A percentile compares a stretch with the other conserved stretches of the same genome.
phyloP scores from a whole-genome alignment of 2,888 invertebrate genomes.

The Philereme transversata region DNA sequence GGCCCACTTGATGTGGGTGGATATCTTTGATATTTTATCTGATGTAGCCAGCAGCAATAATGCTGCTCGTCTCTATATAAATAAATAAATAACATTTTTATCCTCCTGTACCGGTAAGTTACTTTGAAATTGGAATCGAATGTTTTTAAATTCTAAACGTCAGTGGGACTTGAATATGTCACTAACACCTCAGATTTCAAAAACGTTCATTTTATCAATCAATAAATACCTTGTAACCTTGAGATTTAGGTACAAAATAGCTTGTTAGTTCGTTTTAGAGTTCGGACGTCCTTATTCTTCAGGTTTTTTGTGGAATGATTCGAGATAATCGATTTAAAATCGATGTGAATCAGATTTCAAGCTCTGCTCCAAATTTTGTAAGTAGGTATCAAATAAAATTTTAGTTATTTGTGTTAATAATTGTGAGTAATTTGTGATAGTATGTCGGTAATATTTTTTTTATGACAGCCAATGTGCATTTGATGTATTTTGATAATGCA shows the following conservation, averaged over 20 bases:
- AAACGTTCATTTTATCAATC: slow-evolving; percentile 43
- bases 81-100: slow-evolving; percentile 41
- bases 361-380: background rate
- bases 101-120: slow-evolving; percentile 43
- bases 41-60: too few relatives aligned
- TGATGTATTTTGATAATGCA: too few relatives aligned
- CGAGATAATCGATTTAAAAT: slow-evolving; percentile 30
- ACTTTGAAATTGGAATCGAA: slow-evolving; percentile 76
- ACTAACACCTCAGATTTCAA: slow-evolving; percentile 62
- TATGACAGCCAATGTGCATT: too few relatives aligned
- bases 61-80: too few relatives aligned
- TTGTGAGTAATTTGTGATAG: too few relatives aligned
- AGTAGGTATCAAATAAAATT: too few relatives aligned
- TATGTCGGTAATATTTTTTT: too few relatives aligned
- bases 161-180: slow-evolving; percentile 68
- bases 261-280: background rate
- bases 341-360: slow-evolving; percentile 22
- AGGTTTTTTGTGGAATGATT: slow-evolving; percentile 22
- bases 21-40: too few relatives aligned
- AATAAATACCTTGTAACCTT: slow-evolving; percentile 3
- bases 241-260: slow-evolving; percentile 33
- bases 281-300: slow-evolving; percentile 7
- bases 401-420: too few relatives aligned
- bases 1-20: too few relatives aligned
- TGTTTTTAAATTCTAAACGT: slow-evolving; percentile 71